Evolutionary conservation across 2,888 invertebrate species (phyloP), one percentile per base, ranked within the genome.

Genomic region (Fabriciana adippe): DNA sequence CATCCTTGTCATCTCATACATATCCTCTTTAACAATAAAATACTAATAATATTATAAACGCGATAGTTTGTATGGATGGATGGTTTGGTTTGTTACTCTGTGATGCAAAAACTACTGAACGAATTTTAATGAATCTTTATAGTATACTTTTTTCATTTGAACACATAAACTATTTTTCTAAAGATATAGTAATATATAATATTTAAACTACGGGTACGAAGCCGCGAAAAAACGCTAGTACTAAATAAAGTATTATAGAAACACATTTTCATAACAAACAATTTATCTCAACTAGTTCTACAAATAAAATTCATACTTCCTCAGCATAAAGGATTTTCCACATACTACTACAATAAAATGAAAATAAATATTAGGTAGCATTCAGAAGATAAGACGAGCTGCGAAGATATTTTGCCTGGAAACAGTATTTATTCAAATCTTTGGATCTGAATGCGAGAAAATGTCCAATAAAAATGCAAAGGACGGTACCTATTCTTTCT

Each of bases 391-490:
- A 63, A 64, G 68, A 18, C 41, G 68, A 63, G 51, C 35, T 41
- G 35, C 41, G 61, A 53, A 61, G 61, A 68, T 68, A 68, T 62
- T 66, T 47, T 50, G 54, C 65, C 54, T 81, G 79, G 75, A 77
- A 84, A 82, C 77, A 80, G 81, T 81, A 86, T 88, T 61, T 88
- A 89, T 89, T 88, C 85, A 89, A 85, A 88, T 87, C 78, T 69
- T 67, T 69, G 53, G 65, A 69, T 72, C 67, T 78, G 72, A 78
- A 76, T 73, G 68, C 74, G 69, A 73, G 76, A 79, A 86, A 85
- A 85, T 85, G 82, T 84, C 80, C 84, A 84, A 89, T 89, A 88
- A 89, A 89, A 89, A 89, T 88, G 88, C 88, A 83, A 88, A 88
- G 80, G 77, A 80, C 80, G 76, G 75, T 75, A 79, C 80, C 82